These are phyloP conservation scores for Sphaerolaimus hirsutus DNA, from an alignment of 2,888 invertebrate genomes.

Conservation along the genomic window DNA sequence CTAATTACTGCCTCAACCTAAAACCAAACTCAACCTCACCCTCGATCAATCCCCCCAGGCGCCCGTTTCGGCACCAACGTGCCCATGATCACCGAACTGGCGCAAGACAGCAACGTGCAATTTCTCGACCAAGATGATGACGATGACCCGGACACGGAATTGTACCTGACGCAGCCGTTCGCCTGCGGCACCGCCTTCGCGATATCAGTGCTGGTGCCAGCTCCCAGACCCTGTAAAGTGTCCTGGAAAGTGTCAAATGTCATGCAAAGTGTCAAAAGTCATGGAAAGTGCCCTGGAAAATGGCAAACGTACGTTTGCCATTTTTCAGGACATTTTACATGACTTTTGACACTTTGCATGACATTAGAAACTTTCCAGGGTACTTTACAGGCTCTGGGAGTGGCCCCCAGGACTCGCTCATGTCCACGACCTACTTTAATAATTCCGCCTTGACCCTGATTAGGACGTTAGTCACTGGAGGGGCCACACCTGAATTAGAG, in stretches of 20 bases:
- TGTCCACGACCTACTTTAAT: conserved; percentile 99
- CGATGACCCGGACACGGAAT: conserved; percentile 96
- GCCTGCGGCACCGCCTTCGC: conserved; percentile 99
- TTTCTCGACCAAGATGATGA: conserved; percentile 58
- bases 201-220: conserved; percentile 91
- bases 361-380: too few relatives aligned
- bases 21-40: too few relatives aligned
- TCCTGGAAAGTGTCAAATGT: too few relatives aligned
- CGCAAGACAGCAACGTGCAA: conserved; percentile 92
- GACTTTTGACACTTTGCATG: too few relatives aligned
- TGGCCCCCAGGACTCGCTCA: conserved; percentile 97
- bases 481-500: conserved; percentile 95
- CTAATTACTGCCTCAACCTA: too few relatives aligned
- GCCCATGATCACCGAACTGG: conserved; percentile 77
- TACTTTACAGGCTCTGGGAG: too few relatives aligned
- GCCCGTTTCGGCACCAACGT: conserved; percentile 96
- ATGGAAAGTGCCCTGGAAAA: too few relatives aligned
- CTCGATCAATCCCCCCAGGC: too few relatives aligned
- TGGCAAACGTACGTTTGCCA: too few relatives aligned
- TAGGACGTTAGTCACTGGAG: conserved; percentile 92
- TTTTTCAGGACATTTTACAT: too few relatives aligned
- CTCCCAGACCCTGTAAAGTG: too few relatives aligned
- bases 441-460: conserved; percentile 98
- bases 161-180: conserved; percentile 98
- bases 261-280: too few relatives aligned